Evolutionary conservation across 2,113 vertebrate species (phyloP).

Genomic region (Thymallus thymallus): DNA sequence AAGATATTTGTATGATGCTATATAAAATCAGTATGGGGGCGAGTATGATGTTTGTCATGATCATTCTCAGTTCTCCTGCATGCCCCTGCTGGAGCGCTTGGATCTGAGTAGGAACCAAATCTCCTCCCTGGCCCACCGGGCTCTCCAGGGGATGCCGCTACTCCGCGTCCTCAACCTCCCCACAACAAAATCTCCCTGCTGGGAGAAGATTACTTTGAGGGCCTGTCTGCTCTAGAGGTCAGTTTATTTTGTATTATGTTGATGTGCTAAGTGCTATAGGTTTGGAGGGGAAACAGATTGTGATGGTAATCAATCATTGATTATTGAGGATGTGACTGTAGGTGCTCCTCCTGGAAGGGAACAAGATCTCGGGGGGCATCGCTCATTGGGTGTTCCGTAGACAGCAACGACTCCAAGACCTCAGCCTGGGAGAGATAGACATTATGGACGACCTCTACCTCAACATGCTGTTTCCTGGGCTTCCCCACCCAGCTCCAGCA

Average conservation of each 20-base stretch:
- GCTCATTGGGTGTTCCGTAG: slow-evolving; percentile 33
- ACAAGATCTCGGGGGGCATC: slow-evolving; percentile 29
- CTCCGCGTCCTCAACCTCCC: slow-evolving; percentile 30
- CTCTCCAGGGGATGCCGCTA: slow-evolving; percentile 25
- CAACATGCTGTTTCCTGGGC: slow-evolving; percentile 29
- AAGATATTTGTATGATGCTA: too few relatives aligned
- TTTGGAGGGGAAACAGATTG: background rate
- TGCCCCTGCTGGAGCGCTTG: slow-evolving; percentile 37
- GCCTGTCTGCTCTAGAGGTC: slow-evolving; percentile 31
- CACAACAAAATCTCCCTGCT: slow-evolving; percentile 26
- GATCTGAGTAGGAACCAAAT: slow-evolving; percentile 31
- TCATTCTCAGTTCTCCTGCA: slow-evolving; percentile 44
- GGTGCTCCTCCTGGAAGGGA: slow-evolving; percentile 26
- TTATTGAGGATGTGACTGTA: background rate
- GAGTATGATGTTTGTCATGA: background rate
- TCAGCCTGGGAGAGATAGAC: slow-evolving; percentile 35
- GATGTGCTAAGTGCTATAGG: background rate
- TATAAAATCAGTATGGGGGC: too few relatives aligned
- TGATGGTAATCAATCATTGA: background rate
- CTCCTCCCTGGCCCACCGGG: slow-evolving; percentile 15
- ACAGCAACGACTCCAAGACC: slow-evolving; percentile 25
- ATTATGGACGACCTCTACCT: slow-evolving; percentile 28
- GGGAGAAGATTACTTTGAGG: slow-evolving; percentile 19
- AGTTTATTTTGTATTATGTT: background rate
- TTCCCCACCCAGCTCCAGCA: slow-evolving; percentile 33